Conservation (phyloP, 2,113 vertebrate species). For the Rhineura floridana region DNA sequence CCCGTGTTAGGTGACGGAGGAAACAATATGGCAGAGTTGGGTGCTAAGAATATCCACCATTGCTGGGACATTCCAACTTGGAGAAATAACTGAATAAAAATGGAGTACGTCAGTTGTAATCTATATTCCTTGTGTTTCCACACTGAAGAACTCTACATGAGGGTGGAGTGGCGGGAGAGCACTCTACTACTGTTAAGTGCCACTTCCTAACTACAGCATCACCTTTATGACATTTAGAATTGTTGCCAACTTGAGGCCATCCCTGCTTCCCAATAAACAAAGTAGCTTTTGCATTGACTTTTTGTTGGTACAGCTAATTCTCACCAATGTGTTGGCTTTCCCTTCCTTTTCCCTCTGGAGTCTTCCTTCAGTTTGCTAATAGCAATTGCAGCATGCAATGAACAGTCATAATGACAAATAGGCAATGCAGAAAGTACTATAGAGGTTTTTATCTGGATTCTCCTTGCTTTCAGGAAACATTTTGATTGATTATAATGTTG, state of each 20-base stretch:
- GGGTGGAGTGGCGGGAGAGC: neutral
- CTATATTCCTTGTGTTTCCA: neutral
- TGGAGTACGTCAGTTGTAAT: neutral
- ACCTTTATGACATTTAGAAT: conserved; percentile 2
- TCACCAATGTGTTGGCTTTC: neutral
- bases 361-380: conserved; percentile 7
- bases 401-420: conserved; percentile 7
- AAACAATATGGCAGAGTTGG: neutral
- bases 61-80: neutral
- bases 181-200: conserved; percentile 7
- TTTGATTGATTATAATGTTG: neutral
- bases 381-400: neutral
- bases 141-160: conserved; percentile 20
- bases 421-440: conserved; percentile 2
- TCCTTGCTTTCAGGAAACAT: neutral
- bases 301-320: neutral
- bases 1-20: neutral
- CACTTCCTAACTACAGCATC: neutral
- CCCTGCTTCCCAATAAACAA: neutral
- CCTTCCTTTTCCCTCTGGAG: neutral
- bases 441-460: neutral
- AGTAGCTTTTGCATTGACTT: conserved; percentile 13
- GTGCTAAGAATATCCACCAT: neutral
- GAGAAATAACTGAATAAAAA: neutral
- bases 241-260: conserved; percentile 40